Evolutionary conservation across 2,888 invertebrate genomes (phyloP).

Genomic region (Cryptus armator): DNA sequence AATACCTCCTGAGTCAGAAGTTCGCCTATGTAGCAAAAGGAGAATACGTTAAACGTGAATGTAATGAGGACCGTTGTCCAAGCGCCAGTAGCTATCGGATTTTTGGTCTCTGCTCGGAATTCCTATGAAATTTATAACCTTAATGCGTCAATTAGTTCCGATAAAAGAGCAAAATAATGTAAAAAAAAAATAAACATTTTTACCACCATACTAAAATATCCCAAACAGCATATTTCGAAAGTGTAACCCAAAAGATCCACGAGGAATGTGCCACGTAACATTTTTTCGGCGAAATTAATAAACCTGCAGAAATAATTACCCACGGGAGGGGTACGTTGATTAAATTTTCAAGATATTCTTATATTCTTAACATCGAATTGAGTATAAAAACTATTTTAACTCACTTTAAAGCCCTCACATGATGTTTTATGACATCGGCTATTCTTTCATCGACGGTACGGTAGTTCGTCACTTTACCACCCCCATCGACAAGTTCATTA

Average conservation of each 20-base stretch:
- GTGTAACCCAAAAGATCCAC: constrained; percentile 78
- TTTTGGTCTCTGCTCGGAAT: neutral
- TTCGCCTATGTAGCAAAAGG: constrained; percentile 65
- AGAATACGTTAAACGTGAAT: constrained; percentile 62
- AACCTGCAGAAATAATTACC: neutral
- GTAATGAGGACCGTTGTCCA: constrained; percentile 48
- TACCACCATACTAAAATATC: constrained; percentile 77
- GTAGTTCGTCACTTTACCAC: neutral
- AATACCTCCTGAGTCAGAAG: constrained; percentile 61
- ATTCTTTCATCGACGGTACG: constrained; percentile 47
- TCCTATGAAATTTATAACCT: constrained; percentile 22
- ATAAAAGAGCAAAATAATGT: no score
- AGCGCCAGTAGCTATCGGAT: constrained; percentile 20
- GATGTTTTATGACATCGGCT: constrained; percentile 71
- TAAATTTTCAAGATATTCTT: neutral
- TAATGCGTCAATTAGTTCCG: no score
- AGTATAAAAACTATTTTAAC: neutral
- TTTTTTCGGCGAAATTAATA: constrained; percentile 70
- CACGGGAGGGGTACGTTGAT: no score
- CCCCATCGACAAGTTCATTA: constrained; percentile 62
- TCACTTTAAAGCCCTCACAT: constrained; percentile 74
- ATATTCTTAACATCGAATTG: neutral
- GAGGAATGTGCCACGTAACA: constrained; percentile 76
- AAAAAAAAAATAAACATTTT: neutral
- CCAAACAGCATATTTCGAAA: constrained; percentile 77